phyloP scores from a whole-genome alignment of 2,113 vertebrate species.

The Glaucidium brasilianum region DNA sequence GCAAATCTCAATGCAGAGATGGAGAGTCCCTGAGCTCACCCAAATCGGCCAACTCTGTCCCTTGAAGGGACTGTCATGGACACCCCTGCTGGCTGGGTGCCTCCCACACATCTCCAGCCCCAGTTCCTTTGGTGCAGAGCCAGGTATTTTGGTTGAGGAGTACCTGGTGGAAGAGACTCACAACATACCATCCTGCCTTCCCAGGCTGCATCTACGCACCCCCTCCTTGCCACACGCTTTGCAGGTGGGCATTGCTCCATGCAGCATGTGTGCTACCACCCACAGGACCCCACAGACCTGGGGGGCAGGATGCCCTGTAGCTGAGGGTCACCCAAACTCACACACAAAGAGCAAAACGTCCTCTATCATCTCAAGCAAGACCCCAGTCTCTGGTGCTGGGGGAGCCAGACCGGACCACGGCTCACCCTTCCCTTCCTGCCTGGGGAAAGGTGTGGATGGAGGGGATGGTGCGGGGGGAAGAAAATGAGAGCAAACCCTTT shows the following conservation, averaged over 20 bases:
- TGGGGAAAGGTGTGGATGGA: background rate
- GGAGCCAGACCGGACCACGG: background rate
- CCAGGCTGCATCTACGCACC: rapidly evolving
- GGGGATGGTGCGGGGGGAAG: background rate
- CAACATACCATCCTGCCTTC: background rate
- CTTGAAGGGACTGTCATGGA: rapidly evolving
- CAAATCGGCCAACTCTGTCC: rapidly evolving
- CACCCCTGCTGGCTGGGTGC: background rate
- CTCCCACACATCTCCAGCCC: rapidly evolving
- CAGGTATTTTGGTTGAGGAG: background rate
- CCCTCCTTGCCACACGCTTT: rapidly evolving
- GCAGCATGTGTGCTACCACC: background rate
- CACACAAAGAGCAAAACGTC: background rate
- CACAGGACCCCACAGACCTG: rapidly evolving
- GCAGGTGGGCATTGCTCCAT: rapidly evolving
- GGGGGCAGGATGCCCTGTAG: rapidly evolving
- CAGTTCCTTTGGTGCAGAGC: background rate
- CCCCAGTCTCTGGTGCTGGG: background rate
- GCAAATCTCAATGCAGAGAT: background rate
- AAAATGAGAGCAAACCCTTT: background rate
- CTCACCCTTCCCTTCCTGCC: background rate
- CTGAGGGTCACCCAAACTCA: background rate
- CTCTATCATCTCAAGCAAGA: background rate
- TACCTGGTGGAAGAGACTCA: background rate
- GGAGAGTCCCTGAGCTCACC: background rate